Base-by-base conservation (phyloP, 2,888 invertebrate species). In the Dione vanillae region DNA sequence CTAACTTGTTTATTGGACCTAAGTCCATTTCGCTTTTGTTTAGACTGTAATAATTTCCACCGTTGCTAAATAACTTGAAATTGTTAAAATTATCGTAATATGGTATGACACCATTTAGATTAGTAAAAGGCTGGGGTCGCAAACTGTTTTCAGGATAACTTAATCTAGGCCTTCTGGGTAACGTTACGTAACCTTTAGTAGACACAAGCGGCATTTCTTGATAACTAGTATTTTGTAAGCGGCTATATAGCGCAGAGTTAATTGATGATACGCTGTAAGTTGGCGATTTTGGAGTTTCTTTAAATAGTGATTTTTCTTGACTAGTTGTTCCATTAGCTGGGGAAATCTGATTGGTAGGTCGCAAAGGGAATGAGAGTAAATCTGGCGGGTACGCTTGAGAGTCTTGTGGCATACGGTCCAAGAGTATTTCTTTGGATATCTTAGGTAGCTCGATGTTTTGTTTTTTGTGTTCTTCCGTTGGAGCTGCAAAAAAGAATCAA, bases 151-250 rank as follows among this genome's bases (percentile, higher is more conserved):
- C 79, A 90, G 95, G 81, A 92, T 95, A 95, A 80, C 95, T 96
- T 2, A 95, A 95, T 71, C 97, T 93, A 0, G 97, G 97, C 82
- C 96, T 94, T 77, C 97, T 94, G 0, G 97, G 97, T 72, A 97
- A 95, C 8, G 97, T 97, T n/a, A 97, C 97, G 86, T 97, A 97
- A 0, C 97, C 96, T 79, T 96, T 95, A 0, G 95, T 95, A 67
- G 93, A 94, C 56, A 96, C 89, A 1, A 95, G 89, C 14, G 95
- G 95, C 0, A 94, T 94, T 8, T 88, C 87, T 79, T 92, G 93
- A 79, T 94, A 94, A 40, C 94, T 90, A 1, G 95, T 95, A 11
- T 95, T 95, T 75, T 96, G 95, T 40, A 95, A 95, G 72, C 88
- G 82, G 71, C 80, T 87, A 73, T 89, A 90, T 43, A 89, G 56